phyloP scores from a whole-genome alignment of 1,140 invertebrate genomes.

The Parasteatoda tepidariorum region DNA sequence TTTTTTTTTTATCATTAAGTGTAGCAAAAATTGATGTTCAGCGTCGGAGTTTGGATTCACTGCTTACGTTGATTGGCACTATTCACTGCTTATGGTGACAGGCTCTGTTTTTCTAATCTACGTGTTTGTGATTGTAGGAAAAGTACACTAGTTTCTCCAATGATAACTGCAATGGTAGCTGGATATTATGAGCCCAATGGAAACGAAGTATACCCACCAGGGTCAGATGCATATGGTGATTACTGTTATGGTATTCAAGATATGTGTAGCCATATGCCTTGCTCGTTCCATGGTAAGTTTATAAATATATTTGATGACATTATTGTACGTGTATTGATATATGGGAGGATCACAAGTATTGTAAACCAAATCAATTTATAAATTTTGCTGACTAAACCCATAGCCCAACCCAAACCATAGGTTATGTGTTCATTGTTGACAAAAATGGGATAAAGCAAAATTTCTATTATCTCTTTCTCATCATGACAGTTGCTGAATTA shows the following conservation, averaged over 20 bases:
- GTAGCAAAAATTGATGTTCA: neutral
- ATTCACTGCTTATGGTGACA: constrained; percentile 39
- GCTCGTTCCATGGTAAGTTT: constrained; percentile 54
- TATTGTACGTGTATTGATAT: neutral
- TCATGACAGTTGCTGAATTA: too few species aligned
- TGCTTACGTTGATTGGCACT: neutral
- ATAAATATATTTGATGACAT: neutral
- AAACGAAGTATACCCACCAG: constrained; percentile 51
- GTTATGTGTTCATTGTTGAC: too few species aligned
- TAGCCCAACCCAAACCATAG: too few species aligned
- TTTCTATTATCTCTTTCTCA: too few species aligned
- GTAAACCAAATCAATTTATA: too few species aligned
- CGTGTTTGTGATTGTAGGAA: constrained; percentile 9
- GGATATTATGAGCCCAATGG: constrained; percentile 59
- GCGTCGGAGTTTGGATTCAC: neutral
- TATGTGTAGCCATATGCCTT: constrained; percentile 53
- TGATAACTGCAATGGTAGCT: constrained; percentile 59
- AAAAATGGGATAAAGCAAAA: too few species aligned
- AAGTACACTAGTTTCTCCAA: constrained; percentile 51
- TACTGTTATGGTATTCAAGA: constrained; percentile 57
- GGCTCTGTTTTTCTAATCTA: neutral
- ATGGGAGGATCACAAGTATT: too few species aligned
- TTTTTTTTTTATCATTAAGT: neutral
- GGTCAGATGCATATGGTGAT: constrained; percentile 54
- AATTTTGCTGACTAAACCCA: too few species aligned